Conservation (phyloP, 2,797 vertebrate species). For the Monodelphis domestica region DNA sequence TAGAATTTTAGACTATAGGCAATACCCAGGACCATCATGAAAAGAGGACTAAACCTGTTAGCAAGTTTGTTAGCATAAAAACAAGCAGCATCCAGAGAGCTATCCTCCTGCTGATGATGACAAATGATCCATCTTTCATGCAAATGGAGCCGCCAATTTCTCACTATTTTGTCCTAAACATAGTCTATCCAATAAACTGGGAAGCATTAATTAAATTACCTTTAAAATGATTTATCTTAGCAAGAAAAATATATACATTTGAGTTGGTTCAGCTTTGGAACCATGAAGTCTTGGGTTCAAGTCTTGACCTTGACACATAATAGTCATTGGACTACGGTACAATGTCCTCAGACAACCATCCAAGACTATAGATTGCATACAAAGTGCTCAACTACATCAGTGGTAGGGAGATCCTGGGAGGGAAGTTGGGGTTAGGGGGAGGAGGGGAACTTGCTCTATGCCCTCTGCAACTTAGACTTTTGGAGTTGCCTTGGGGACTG, state of each 20-base stretch:
- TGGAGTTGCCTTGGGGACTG: background rate
- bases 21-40: background rate
- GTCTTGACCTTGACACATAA: background rate
- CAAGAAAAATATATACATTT: background rate
- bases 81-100: background rate
- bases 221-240: background rate
- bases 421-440: too few species aligned
- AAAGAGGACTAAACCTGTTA: background rate
- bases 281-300: background rate
- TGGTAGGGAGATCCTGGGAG: background rate
- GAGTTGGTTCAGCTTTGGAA: background rate
- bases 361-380: too few species aligned
- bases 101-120: background rate
- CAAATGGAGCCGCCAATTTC: background rate
- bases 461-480: background rate
- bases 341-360: background rate
- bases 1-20: background rate
- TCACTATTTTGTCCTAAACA: background rate
- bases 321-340: background rate
- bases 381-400: background rate
- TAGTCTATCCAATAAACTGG: background rate
- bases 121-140: background rate
- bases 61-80: background rate
- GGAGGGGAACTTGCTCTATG: background rate
- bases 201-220: background rate